phyloP scores from a whole-genome alignment of 2,113 vertebrate genomes.

The Pogonocichla stellata region DNA sequence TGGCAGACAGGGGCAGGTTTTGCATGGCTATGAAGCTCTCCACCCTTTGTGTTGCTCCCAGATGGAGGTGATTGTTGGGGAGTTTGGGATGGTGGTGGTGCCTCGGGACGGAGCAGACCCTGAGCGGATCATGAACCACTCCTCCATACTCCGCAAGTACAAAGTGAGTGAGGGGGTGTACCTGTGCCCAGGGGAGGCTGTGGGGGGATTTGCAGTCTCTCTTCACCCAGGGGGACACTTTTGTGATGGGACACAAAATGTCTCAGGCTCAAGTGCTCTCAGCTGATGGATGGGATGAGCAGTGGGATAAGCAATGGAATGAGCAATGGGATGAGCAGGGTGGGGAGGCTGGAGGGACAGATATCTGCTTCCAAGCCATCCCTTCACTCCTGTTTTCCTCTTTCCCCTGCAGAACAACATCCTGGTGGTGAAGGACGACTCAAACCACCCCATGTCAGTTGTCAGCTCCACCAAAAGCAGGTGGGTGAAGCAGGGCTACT shows the following conservation, averaged over 20 bases:
- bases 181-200: rapidly evolving
- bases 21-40: background rate
- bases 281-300: background rate
- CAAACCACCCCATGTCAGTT: slow-evolving; percentile 90
- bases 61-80: slow-evolving; percentile 98
- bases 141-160: slow-evolving; percentile 95
- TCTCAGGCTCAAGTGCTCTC: background rate
- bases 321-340: background rate
- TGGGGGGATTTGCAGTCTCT: rapidly evolving
- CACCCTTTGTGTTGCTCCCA: slow-evolving; percentile 41
- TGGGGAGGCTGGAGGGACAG: background rate
- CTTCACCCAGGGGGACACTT: background rate
- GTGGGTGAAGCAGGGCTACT: slow-evolving; percentile 59
- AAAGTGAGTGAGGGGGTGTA: slow-evolving; percentile 83
- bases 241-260: background rate
- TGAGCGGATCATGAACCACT: slow-evolving; percentile 95
- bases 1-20: background rate
- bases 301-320: background rate
- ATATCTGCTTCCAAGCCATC: background rate
- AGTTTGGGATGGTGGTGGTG: slow-evolving; percentile 97
- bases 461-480: slow-evolving; percentile 99
- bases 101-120: slow-evolving; percentile 92
- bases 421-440: slow-evolving; percentile 86
- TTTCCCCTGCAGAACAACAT: slow-evolving; percentile 86
- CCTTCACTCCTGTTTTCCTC: background rate